Percentiles rank a stretch among this genome's conserved stretches.
phyloP scores from a whole-genome alignment of 1,140 invertebrate species.

The Bombus confusus region DNA sequence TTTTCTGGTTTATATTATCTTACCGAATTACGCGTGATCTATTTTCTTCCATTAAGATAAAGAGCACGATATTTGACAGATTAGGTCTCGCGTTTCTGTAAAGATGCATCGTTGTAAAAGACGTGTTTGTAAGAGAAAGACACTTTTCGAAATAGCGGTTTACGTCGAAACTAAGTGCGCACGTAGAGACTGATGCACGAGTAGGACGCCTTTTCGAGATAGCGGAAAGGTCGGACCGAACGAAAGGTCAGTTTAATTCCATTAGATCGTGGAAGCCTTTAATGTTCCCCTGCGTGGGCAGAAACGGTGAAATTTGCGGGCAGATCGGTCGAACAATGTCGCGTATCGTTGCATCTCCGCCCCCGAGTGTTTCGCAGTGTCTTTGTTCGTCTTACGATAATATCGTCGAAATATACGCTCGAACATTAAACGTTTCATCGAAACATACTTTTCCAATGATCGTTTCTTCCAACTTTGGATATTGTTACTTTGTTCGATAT shows the following conservation, averaged over 20 bases:
- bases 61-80: no score
- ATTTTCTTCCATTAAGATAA: no score
- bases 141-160: neutral
- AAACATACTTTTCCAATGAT: neutral
- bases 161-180: neutral
- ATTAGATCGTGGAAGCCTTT: conserved; percentile 44
- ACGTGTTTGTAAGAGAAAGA: no score
- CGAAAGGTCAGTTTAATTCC: conserved; percentile 39
- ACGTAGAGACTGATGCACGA: neutral
- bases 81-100: no score
- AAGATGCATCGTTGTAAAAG: no score
- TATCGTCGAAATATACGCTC: neutral
- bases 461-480: neutral
- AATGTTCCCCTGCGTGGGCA: conserved; percentile 23
- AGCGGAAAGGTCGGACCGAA: conserved; percentile 22
- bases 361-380: neutral
- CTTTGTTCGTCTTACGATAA: neutral
- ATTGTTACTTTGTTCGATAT: no score
- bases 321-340: conserved; percentile 30
- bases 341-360: conserved; percentile 34
- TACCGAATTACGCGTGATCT: no score
- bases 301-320: conserved; percentile 35
- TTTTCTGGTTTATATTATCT: no score
- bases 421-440: neutral
- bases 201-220: neutral